Percentiles rank a stretch among this genome's conserved stretches.
Conservation (phyloP, 2,888 invertebrate species). For the Acronicta leporina region DNA sequence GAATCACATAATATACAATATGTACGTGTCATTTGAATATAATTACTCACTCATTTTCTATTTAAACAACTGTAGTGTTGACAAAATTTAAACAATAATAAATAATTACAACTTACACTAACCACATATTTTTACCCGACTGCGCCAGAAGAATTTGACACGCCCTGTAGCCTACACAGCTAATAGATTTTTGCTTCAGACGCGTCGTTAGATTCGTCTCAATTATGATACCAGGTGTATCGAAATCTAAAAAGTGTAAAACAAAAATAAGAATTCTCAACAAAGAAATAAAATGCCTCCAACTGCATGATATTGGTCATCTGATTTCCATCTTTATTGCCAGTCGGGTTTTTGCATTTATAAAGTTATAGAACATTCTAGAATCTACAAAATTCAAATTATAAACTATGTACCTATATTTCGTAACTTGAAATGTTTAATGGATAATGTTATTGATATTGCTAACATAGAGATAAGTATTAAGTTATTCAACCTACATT, state of each 20-base stretch:
- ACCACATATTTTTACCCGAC: background rate
- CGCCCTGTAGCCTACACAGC: no score
- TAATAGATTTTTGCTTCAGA: no score
- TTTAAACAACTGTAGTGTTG: background rate
- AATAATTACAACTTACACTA: background rate
- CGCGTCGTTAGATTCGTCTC: no score
- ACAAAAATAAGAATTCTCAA: no score
- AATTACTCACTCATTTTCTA: background rate
- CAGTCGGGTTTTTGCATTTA: no score
- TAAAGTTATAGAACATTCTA: no score
- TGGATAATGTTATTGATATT: background rate
- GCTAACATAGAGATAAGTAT: slow-evolving; percentile 9
- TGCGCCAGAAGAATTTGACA: no score
- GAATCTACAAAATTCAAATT: background rate
- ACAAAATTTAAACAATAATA: slow-evolving; percentile 5
- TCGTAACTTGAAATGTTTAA: slow-evolving; percentile 1
- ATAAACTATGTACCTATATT: background rate
- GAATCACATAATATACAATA: background rate
- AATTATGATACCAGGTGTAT: no score
- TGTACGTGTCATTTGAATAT: background rate
- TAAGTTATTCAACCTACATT: slow-evolving; percentile 14
- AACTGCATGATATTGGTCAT: no score
- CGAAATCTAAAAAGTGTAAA: no score
- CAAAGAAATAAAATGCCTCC: no score
- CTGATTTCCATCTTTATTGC: no score